A percentile compares a stretch with the other conserved stretches of the same genome.
Conservation (phyloP, 1,140 invertebrate genomes). For the Luehdorfia chinensis region DNA sequence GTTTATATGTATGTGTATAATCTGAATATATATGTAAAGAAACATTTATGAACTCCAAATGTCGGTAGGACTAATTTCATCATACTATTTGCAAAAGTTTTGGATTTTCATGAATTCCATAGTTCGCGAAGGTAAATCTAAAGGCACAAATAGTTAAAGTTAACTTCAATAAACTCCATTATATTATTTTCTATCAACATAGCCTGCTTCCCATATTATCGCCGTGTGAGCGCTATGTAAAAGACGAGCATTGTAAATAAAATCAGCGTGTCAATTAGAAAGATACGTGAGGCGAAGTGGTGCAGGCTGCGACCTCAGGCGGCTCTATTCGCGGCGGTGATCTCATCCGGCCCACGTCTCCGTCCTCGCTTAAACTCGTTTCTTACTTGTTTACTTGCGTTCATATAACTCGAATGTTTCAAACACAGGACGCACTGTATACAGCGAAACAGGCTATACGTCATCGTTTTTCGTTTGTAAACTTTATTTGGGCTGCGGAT, state of each 20-base stretch:
- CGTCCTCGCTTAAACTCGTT: slow-evolving; percentile 70
- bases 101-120: too few relatives aligned
- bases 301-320: slow-evolving; percentile 60
- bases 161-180: too few relatives aligned
- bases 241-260: slow-evolving; percentile 52
- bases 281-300: slow-evolving; percentile 60
- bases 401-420: slow-evolving; percentile 51
- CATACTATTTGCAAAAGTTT: too few relatives aligned
- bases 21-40: too few relatives aligned
- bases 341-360: slow-evolving; percentile 57
- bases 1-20: too few relatives aligned
- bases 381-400: slow-evolving; percentile 67
- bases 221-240: too few relatives aligned
- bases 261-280: slow-evolving; percentile 58
- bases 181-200: too few relatives aligned
- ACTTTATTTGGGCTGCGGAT: neutral
- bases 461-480: slow-evolving; percentile 27
- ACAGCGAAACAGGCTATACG: slow-evolving; percentile 41
- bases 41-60: too few relatives aligned
- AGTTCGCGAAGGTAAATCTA: too few relatives aligned
- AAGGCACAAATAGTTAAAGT: too few relatives aligned
- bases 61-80: too few relatives aligned
- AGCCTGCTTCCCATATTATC: too few relatives aligned
- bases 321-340: slow-evolving; percentile 60
- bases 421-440: slow-evolving; percentile 40